These are phyloP conservation scores for Cinclus cinclus DNA, from an alignment of 2,113 vertebrate species.

Conservation along the genomic window DNA sequence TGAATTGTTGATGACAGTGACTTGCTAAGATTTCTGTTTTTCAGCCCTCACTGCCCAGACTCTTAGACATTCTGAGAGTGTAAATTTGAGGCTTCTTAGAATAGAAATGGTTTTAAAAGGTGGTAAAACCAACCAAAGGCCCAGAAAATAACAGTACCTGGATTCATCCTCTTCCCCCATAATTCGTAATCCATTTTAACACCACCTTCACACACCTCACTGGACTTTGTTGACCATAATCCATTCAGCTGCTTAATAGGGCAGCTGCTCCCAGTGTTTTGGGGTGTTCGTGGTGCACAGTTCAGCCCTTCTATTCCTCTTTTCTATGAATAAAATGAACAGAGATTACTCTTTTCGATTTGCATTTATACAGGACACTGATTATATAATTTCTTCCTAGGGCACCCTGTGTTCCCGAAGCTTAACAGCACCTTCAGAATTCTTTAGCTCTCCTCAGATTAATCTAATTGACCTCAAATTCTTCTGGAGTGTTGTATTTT, in stretches of 20 bases:
- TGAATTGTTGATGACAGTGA: neutral
- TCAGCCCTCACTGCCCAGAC: neutral
- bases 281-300: neutral
- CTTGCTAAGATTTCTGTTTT: neutral
- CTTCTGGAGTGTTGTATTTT: neutral
- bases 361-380: neutral
- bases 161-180: neutral
- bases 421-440: neutral
- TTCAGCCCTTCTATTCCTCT: neutral
- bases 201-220: neutral
- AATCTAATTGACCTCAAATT: constrained; percentile 9
- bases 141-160: neutral
- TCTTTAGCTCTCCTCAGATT: neutral
- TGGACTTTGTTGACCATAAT: neutral
- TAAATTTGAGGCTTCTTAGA: neutral
- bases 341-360: neutral
- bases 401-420: neutral
- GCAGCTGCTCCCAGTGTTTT: neutral
- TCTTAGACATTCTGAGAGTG: neutral
- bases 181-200: neutral
- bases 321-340: neutral
- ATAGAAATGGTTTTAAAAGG: neutral
- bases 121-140: neutral
- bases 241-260: neutral
- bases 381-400: neutral